Evolutionary conservation across 2,797 vertebrate species (phyloP).

Genomic region (Chelidonichthys spinosus): DNA sequence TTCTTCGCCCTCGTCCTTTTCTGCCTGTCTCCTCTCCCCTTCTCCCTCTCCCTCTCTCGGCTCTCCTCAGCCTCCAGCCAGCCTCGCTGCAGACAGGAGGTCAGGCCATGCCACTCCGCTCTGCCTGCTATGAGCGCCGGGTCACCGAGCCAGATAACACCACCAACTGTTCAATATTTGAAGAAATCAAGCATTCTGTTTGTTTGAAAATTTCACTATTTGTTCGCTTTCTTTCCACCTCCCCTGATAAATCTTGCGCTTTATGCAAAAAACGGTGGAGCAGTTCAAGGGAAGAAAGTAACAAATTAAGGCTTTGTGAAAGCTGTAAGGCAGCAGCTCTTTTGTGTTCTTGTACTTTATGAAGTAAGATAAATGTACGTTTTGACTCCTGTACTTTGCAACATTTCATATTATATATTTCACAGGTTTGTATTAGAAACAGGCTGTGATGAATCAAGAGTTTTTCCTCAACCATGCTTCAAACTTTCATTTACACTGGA

Average conservation of each 20-base stretch:
- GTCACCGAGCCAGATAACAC: constrained; percentile 82
- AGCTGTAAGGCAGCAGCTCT: constrained; percentile 45
- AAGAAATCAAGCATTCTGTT: constrained; percentile 80
- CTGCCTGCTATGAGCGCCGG: constrained; percentile 79
- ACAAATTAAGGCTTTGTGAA: constrained; percentile 60
- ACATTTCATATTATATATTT: constrained; percentile 32
- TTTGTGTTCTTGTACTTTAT: constrained; percentile 32
- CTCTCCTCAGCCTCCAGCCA: constrained; percentile 77
- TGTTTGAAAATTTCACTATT: constrained; percentile 70
- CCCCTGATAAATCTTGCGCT: constrained; percentile 65
- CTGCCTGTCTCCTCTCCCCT: constrained; percentile 77
- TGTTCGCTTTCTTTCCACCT: constrained; percentile 57
- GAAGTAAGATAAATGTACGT: constrained; percentile 35
- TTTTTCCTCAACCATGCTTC: constrained; percentile 14
- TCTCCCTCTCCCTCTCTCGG: constrained; percentile 62
- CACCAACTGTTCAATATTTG: constrained; percentile 84
- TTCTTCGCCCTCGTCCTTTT: constrained; percentile 81
- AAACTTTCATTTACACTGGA: constrained; percentile 27
- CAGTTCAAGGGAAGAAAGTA: constrained; percentile 69
- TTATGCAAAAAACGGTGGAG: constrained; percentile 70
- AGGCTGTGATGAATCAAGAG: constrained; percentile 8
- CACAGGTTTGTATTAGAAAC: constrained; percentile 11
- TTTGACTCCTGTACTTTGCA: constrained; percentile 30
- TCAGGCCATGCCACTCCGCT: constrained; percentile 82
- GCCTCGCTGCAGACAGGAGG: constrained; percentile 79